A percentile compares a stretch with the other conserved stretches of the same genome.
phyloP scores from a whole-genome alignment of 2,888 invertebrate genomes.

The Chrysolina americana region DNA sequence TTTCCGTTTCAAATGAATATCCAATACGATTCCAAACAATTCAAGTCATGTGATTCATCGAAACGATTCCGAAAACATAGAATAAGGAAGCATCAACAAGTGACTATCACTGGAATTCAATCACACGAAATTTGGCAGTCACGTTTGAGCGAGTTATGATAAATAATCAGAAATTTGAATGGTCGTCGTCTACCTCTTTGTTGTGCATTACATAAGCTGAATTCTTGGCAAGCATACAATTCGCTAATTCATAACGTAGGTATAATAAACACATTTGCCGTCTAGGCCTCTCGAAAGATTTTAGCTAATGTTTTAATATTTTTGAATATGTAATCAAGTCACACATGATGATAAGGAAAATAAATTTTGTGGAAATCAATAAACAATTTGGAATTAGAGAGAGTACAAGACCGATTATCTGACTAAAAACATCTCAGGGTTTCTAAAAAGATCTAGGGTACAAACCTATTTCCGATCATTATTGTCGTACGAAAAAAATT shows the following conservation, averaged over 20 bases:
- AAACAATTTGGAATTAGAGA: not conserved
- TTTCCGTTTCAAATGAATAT: not conserved
- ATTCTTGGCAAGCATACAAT: conserved; percentile 48
- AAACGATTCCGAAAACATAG: not conserved
- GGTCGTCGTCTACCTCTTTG: conserved; percentile 21
- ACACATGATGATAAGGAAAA: not conserved
- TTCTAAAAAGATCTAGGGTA: not conserved
- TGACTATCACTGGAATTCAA: conserved; percentile 6
- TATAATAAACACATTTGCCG: conserved; percentile 36
- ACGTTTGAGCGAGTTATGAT: not conserved
- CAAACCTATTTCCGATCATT: not conserved
- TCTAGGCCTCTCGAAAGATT: not conserved
- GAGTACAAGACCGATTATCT: not conserved
- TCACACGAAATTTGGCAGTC: conserved; percentile 14
- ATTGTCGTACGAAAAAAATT: too few relatives aligned
- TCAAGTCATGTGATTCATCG: not conserved
- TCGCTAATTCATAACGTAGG: conserved; percentile 40
- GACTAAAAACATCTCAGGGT: not conserved
- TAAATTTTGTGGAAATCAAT: conserved; percentile 4
- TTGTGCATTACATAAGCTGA: conserved; percentile 36
- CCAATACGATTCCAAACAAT: not conserved
- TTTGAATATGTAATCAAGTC: not conserved
- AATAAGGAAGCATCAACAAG: conserved; percentile 4
- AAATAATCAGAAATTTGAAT: conserved; percentile 9
- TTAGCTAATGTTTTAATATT: conserved; percentile 1